Evolutionary conservation across 2,113 vertebrate species (phyloP), one percentile per base, ranked within the genome.

Genomic region (Toxostoma redivivum): DNA sequence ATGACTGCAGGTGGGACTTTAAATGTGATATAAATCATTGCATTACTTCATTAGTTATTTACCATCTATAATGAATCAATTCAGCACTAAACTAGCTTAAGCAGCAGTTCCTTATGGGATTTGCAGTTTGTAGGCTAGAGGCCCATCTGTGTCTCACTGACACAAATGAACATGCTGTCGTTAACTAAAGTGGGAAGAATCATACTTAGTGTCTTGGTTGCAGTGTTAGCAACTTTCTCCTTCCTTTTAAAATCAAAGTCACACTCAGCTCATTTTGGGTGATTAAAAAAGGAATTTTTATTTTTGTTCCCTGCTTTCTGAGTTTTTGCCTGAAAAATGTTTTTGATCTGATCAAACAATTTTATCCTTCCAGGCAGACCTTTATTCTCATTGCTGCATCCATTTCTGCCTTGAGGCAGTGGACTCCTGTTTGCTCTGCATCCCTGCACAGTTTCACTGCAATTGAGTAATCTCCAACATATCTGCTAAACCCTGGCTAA

Each of bases 1-100:
- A 2, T 5, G 40, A 35, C 30, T 4, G 0, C 2, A 27, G 33
- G 19, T 30, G 48, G 35, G 53, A 21, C 53, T 45, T 54, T 11
- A 58, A 42, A 47, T 16, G 57, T 21, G 47, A 79, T 37, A 12
- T 9, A 58, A 62, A 62, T 42, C 7, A 25, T 6, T 42, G 61
- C 60, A 3, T 79, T 38, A 7, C 30, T 85, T 90, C 28, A 15
- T 54, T 30, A 51, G 44, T 54, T 77, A 80, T 15, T 69, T 58
- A 50, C 42, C 0, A 2, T 37, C 53, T 50, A 15, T 24, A 85
- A 1, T 64, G 37, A 62, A 88, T 88, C 48, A 86, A 53, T 44
- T 27, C 40, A 62, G 53, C 58, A 45, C 37, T 80, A 28, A 71
- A 38, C 44, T n/a, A 44, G 19, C 71, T 54, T 42, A 17, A 73